phyloP scores from a whole-genome alignment of 2,888 invertebrate species.

The Spatulosminthurus flaviceps region DNA sequence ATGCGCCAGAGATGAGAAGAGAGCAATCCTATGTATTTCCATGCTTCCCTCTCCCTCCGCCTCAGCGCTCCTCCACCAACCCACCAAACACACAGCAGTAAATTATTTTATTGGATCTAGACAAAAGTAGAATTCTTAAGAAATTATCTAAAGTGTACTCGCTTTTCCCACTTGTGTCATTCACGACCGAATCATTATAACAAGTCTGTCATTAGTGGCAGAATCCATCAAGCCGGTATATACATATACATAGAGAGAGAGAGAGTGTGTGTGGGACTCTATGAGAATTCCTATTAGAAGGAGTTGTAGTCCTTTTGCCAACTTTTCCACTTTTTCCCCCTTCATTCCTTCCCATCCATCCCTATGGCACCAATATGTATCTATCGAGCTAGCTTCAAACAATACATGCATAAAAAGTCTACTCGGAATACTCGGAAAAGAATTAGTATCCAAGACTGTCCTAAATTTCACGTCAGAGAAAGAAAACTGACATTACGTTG shows the following conservation, averaged over 20 bases:
- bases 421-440: slow-evolving; percentile 4
- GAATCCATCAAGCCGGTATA: slow-evolving; percentile 38
- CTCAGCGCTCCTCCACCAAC: too few relatives aligned
- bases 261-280: neutral
- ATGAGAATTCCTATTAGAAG: neutral
- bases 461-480: slow-evolving; percentile 6
- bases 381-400: neutral
- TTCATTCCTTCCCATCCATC: neutral
- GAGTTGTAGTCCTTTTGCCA: slow-evolving; percentile 11
- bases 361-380: neutral
- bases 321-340: slow-evolving; percentile 14
- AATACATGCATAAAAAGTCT: neutral
- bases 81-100: slow-evolving; percentile 49
- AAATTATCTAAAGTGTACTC: slow-evolving; percentile 61
- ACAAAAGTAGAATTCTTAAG: slow-evolving; percentile 58
- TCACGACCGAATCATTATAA: slow-evolving; percentile 54
- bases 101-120: slow-evolving; percentile 63
- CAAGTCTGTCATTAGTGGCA: slow-evolving; percentile 53
- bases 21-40: neutral
- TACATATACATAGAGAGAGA: neutral
- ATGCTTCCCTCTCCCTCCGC: too few relatives aligned
- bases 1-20: slow-evolving; percentile 9
- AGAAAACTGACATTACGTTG: slow-evolving; percentile 48
- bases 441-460: too few relatives aligned
- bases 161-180: slow-evolving; percentile 63